Conservation (phyloP, 2,888 invertebrate genomes). For the Drosophila pseudotalamancana region DNA sequence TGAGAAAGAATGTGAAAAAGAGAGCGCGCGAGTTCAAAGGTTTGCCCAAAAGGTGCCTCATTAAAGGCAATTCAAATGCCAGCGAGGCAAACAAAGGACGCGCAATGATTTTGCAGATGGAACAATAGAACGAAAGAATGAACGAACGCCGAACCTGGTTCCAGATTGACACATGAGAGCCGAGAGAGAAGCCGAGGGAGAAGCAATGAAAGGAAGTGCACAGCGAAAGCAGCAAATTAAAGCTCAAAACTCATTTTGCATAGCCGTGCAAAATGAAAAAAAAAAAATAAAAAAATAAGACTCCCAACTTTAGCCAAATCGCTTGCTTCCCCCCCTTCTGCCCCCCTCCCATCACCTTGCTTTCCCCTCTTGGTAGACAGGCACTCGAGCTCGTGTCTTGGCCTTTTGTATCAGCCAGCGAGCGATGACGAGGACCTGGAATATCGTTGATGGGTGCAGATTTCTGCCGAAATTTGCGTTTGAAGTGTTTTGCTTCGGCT, state of each 20-base stretch:
- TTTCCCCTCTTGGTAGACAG: constrained; percentile 1
- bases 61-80: constrained; percentile 72
- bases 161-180: constrained; percentile 69
- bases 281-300: neutral
- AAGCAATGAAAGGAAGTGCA: constrained; percentile 68
- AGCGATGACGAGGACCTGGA: constrained; percentile 60
- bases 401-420: constrained; percentile 38
- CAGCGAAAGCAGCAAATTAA: constrained; percentile 75
- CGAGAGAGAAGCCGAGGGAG: neutral
- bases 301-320: constrained; percentile 16
- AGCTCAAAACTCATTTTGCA: constrained; percentile 76
- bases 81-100: constrained; percentile 51
- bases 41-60: constrained; percentile 48
- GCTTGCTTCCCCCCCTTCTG: neutral
- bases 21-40: constrained; percentile 19
- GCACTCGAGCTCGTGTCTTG: constrained; percentile 44
- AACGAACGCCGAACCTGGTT: constrained; percentile 5
- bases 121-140: constrained; percentile 64
- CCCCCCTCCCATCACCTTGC: neutral
- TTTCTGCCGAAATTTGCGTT: constrained; percentile 82
- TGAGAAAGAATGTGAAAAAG: constrained; percentile 22
- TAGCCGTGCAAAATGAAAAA: constrained; percentile 31
- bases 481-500: constrained; percentile 68
- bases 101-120: constrained; percentile 51
- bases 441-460: constrained; percentile 72